Base-by-base conservation (phyloP, 2,888 invertebrate genomes). In the Sminthurides aquaticus region DNA sequence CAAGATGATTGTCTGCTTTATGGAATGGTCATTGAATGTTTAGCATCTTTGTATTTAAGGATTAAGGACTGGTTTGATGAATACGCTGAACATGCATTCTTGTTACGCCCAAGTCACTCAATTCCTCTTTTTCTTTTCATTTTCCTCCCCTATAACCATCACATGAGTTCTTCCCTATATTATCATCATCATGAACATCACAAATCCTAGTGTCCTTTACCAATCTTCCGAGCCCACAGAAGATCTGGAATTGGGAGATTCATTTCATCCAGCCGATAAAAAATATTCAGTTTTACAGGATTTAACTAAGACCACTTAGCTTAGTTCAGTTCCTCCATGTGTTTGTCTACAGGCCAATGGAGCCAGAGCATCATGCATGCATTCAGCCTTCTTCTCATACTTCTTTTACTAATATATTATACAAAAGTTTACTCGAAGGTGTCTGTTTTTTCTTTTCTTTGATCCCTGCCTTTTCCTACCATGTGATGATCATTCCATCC, bases 101-200 rank as follows among this genome's bases (percentile, higher is more conserved):
- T 49, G 57, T 62, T 62, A 62, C 57, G 62, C 57, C 62, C 57
- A 62, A 62, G 62, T 62, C 62, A 57, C 57, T 62, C 62, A 62
- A 57, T 62, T 49, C 27, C 57, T 57, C 57, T 62, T 57, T 62
- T 62, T 62, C 57, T 27, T 62, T 62, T 49, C 49, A 57, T 62
- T 62, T 49, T 26, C 56, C 57, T 49, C 29, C 49, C 52, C 60
- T 52, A 11, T 60, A 52, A 49, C 52, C 5, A 34, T 34, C 43
- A 34, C 43, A 34, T 34, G 43, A 34, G 43, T 15, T 34, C 43
- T 34, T 34, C 43, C 5, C 43, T 15, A 34, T 34, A 34, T 34
- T 34, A 34, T 34, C 43, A 34, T 34, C 43, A 34, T 34, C 43
- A 34, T 34, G 43, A 34, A 34, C 43, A 34, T 34, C 8, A 34